Evolutionary conservation across 2,113 vertebrate genomes (phyloP).

Genomic region (Calyptommatus sinebrachiatus): DNA sequence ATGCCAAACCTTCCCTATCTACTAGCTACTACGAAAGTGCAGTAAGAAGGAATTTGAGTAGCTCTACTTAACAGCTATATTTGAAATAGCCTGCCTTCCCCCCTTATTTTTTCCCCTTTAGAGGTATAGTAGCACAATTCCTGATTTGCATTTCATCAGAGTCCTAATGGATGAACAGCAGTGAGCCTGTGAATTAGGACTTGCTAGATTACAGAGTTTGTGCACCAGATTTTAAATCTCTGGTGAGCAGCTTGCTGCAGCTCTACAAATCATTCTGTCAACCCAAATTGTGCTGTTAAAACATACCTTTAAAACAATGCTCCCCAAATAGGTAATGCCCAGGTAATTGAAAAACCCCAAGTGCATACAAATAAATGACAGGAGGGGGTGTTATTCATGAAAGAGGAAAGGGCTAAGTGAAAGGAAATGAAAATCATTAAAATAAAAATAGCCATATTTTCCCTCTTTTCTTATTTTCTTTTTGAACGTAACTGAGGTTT

Average conservation of each 20-base stretch:
- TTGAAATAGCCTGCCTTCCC: slow-evolving; percentile 23
- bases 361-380: slow-evolving; percentile 46
- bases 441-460: not conserved
- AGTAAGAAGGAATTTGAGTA: slow-evolving; percentile 36
- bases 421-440: slow-evolving; percentile 9
- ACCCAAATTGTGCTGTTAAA: slow-evolving; percentile 60
- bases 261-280: slow-evolving; percentile 69
- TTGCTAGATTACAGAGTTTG: slow-evolving; percentile 55
- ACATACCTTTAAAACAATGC: slow-evolving; percentile 56
- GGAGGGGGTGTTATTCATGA: not conserved
- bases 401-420: slow-evolving; percentile 12
- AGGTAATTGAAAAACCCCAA: slow-evolving; percentile 58
- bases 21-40: slow-evolving; percentile 17
- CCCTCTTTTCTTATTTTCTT: not conserved
- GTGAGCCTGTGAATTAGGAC: slow-evolving; percentile 44
- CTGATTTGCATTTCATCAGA: slow-evolving; percentile 51
- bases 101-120: slow-evolving; percentile 38
- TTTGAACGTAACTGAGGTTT: slow-evolving; percentile 9
- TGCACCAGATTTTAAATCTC: slow-evolving; percentile 58
- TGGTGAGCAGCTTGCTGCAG: slow-evolving; percentile 56
- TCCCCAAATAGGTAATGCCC: slow-evolving; percentile 51
- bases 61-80: slow-evolving; percentile 24
- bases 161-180: slow-evolving; percentile 47
- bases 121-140: slow-evolving; percentile 46
- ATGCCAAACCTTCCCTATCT: not conserved